Percentiles rank a stretch among this genome's conserved stretches.
phyloP scores from a whole-genome alignment of 37 sponge, comb jelly and placozoan species.

The Amphimedon queenslandica region DNA sequence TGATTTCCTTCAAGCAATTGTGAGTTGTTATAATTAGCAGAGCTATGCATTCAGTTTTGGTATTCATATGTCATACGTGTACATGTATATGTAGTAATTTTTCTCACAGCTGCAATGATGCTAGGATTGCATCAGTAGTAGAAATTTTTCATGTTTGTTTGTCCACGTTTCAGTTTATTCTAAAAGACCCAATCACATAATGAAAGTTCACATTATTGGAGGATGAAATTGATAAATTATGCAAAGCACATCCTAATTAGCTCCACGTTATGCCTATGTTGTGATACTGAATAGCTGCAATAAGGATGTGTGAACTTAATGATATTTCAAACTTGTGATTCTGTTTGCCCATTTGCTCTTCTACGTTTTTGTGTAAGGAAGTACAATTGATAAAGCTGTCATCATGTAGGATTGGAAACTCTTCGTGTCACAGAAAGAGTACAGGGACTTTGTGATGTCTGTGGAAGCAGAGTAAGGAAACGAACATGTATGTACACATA shows the following conservation, averaged over 20 bases:
- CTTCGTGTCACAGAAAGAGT: slow-evolving; percentile 63
- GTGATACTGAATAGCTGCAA: background rate
- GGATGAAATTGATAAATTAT: no score
- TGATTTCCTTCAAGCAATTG: slow-evolving; percentile 59
- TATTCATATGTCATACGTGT: background rate
- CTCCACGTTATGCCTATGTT: no score
- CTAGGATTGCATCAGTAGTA: background rate
- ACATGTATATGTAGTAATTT: slow-evolving; percentile 17
- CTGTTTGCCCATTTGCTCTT: no score
- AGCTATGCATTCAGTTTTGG: background rate
- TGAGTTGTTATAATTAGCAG: slow-evolving; percentile 9
- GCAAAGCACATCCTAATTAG: no score
- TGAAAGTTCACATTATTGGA: background rate
- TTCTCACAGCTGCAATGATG: background rate
- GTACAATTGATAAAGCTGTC: background rate
- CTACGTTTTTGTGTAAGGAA: no score
- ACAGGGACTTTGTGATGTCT: slow-evolving; percentile 42
- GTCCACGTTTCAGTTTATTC: no score
- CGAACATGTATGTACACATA: background rate
- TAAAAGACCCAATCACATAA: no score
- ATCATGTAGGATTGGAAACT: slow-evolving; percentile 61
- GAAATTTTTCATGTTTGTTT: no score
- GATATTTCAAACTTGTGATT: background rate
- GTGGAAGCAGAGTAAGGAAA: slow-evolving; percentile 53
- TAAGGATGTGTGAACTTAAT: background rate